Conservation (phyloP, 2,888 invertebrate species). For the Cabera pusaria region DNA sequence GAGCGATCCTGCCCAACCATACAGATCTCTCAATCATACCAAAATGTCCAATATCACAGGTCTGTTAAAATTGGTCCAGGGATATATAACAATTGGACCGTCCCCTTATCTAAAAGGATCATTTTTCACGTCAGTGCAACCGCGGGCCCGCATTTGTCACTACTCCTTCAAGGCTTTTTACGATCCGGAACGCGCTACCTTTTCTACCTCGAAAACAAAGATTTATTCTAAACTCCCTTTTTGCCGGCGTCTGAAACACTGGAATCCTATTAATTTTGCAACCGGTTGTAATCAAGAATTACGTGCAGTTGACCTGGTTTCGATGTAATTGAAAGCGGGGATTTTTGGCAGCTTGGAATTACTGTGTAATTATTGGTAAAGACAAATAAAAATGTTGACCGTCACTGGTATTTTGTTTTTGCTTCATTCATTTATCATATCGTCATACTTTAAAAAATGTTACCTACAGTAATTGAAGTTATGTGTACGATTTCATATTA, state of each 20-base stretch:
- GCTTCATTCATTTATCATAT: no score
- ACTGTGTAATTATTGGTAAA: no score
- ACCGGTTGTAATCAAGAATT: constrained; percentile 22
- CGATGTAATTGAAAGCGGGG: constrained; percentile 17
- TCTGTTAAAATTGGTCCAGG: constrained; percentile 43
- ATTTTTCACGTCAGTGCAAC: constrained; percentile 77
- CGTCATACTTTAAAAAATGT: no score
- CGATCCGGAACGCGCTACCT: constrained; percentile 52
- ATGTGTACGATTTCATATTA: no score
- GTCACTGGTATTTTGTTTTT: no score
- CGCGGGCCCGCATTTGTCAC: constrained; percentile 69
- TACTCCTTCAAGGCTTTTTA: constrained; percentile 70
- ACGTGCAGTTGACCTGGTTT: constrained; percentile 24
- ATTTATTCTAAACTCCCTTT: constrained; percentile 27
- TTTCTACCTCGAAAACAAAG: constrained; percentile 52
- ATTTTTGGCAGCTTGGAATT: no score
- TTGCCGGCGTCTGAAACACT: constrained; percentile 15
- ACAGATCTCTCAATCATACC: constrained; percentile 28
- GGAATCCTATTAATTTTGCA: constrained; percentile 23
- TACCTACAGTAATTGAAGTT: no score
- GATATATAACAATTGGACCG: constrained; percentile 70
- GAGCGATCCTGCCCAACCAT: constrained; percentile 35
- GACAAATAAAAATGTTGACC: no score
- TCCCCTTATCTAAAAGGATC: constrained; percentile 73
- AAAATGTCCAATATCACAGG: constrained; percentile 20